Evolutionary conservation across 1,140 invertebrate genomes (phyloP), one percentile per base, ranked within the genome.

Genomic region (Drosophila equinoxialis): DNA sequence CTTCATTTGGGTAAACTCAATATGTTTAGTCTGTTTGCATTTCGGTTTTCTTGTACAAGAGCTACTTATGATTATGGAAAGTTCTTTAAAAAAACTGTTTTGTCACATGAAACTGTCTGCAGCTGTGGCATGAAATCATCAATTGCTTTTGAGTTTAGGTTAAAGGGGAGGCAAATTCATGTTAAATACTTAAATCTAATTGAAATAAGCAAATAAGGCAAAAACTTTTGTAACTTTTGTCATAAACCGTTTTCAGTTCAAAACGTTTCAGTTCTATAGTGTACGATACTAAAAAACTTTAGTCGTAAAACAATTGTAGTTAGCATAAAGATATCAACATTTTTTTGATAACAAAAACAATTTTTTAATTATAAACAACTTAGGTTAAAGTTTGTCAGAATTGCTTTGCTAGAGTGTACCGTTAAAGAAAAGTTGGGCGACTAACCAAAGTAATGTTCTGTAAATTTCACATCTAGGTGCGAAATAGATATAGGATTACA

Each of bases 101-200:
- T 68, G 71, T 78, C 81, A 86, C 59, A 62, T 45, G 78, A 85
- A 68, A 82, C 79, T 83, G 76, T 68, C 62, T 41, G 70, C 83
- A 87, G 83, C 84, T 86, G 83, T 79, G 77, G 26, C 42, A 89
- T 87, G 76, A 86, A 77, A 55, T 87, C 83, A 79, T 80, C 75
- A 51, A 23, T 35, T 20, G 14, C n/a, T 17, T 14, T 14, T 11
- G 30, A 30, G 30, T 51, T 11, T 13, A 10, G 51, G 5, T 14
- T 37, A 39, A 17, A 10, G 6, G 55, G 30, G n/a, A 57, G 13
- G 55, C 8, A 35, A 33, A 35, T 35, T 58, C n/a, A 35, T 13
- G n/a, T 37, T 33, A 59, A 37, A 17, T 39, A 35, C 30, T 3
- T 41, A 70, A 73, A 58, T 39, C 66, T 13, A 39, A 37, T 71